Evolutionary conservation across 2,888 invertebrate genomes (phyloP).

Genomic region (Hemistola chrysoprasaria): DNA sequence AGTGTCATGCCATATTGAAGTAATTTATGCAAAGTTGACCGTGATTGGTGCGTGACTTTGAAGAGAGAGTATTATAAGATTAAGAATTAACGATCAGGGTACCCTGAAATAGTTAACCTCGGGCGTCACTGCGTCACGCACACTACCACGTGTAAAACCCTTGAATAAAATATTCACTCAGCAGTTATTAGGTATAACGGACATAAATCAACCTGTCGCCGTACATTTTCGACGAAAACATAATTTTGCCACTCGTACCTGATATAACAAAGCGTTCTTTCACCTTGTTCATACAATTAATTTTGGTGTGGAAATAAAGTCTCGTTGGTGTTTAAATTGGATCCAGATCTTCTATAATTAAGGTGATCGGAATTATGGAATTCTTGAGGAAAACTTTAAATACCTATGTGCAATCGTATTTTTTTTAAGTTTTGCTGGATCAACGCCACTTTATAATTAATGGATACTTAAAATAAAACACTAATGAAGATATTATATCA

Average conservation of each 20-base stretch:
- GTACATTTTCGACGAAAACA: constrained; percentile 67
- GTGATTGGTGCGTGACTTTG: constrained; percentile 57
- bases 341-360: no score
- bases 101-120: constrained; percentile 68
- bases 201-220: constrained; percentile 71
- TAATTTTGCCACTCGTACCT: constrained; percentile 56
- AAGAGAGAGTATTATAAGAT: constrained; percentile 55
- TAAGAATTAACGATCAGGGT: constrained; percentile 62
- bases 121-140: constrained; percentile 64
- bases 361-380: no score
- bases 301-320: constrained; percentile 34
- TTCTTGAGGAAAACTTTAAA: no score
- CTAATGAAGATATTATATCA: no score
- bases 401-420: no score
- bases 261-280: constrained; percentile 41
- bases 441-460: no score
- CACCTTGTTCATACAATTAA: constrained; percentile 41
- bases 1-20: constrained; percentile 19
- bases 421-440: no score
- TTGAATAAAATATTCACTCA: constrained; percentile 71
- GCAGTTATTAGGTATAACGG: constrained; percentile 65
- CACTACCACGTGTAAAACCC: constrained; percentile 44
- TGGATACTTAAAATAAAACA: no score
- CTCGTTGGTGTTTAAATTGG: no score
- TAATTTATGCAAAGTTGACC: constrained; percentile 41